These are phyloP conservation scores for Eupithecia abbreviata DNA, from an alignment of 2,888 invertebrate species.

Conservation along the genomic window DNA sequence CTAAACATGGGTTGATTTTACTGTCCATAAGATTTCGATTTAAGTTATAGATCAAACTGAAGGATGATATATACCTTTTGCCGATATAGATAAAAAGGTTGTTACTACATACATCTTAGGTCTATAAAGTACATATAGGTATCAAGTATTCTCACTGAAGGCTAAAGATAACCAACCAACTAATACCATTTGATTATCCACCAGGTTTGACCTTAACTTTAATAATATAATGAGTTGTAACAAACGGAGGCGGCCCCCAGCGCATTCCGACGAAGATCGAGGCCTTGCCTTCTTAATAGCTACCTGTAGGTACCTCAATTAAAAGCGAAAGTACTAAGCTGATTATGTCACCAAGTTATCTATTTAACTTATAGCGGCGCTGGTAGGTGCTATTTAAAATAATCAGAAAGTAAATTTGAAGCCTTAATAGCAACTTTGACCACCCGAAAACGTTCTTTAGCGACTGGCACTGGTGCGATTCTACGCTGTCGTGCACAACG, in stretches of 20 bases:
- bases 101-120: no score
- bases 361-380: neutral
- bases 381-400: neutral
- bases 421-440: neutral
- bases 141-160: slow-evolving; percentile 18
- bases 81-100: no score
- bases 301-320: slow-evolving; percentile 52
- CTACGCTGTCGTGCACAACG: slow-evolving; percentile 79
- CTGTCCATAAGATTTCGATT: no score
- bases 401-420: neutral
- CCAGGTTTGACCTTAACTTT: slow-evolving; percentile 35
- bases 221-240: slow-evolving; percentile 40
- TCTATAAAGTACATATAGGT: neutral
- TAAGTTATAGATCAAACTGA: no score
- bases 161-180: slow-evolving; percentile 32
- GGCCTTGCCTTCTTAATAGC: slow-evolving; percentile 62
- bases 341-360: slow-evolving; percentile 40
- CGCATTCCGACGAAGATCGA: slow-evolving; percentile 57
- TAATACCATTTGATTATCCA: slow-evolving; percentile 28
- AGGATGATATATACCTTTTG: no score
- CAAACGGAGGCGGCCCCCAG: slow-evolving; percentile 25
- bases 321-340: slow-evolving; percentile 76
- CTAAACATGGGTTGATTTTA: neutral
- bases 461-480: slow-evolving; percentile 52
- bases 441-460: neutral